A percentile compares a stretch with the other conserved stretches of the same genome.
These are phyloP conservation scores for Rhadinocentrus ornatus DNA, from an alignment of 2,797 vertebrate genomes.

Conservation along the genomic window DNA sequence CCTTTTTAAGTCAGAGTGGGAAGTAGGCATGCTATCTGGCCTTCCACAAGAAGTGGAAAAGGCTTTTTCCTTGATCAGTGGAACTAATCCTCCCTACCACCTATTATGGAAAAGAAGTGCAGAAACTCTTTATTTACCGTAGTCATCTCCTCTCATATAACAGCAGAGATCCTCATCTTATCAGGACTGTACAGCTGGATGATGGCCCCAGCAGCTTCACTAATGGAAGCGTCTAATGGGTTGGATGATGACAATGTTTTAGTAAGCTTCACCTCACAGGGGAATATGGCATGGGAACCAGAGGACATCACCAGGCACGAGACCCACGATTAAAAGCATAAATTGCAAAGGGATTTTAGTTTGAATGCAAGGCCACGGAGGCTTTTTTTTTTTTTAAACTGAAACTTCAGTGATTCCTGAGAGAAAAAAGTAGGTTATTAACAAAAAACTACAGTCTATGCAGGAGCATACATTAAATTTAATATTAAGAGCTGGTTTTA, in stretches of 20 bases:
- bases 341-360: slow-evolving; percentile 2
- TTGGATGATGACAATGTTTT: slow-evolving; percentile 56
- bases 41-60: slow-evolving; percentile 49
- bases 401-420: not conserved
- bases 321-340: slow-evolving; percentile 44
- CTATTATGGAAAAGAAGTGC: slow-evolving; percentile 58
- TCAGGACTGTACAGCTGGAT: slow-evolving; percentile 71
- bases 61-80: slow-evolving; percentile 57
- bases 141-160: slow-evolving; percentile 62
- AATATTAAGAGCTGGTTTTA: not conserved
- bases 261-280: slow-evolving; percentile 40
- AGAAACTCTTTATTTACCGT: slow-evolving; percentile 71
- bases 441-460: not conserved
- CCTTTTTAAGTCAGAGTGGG: slow-evolving; percentile 23
- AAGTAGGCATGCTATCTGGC: slow-evolving; percentile 38
- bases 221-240: slow-evolving; percentile 70
- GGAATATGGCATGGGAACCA: slow-evolving; percentile 29
- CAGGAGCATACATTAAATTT: not conserved
- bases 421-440: not conserved
- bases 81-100: slow-evolving; percentile 56
- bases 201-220: slow-evolving; percentile 57
- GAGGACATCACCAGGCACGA: slow-evolving; percentile 23
- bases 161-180: slow-evolving; percentile 69
- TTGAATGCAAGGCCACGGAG: slow-evolving; percentile 15
- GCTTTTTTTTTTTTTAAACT: not conserved